phyloP scores from a whole-genome alignment of 2,113 vertebrate species.

The Calypte anna region DNA sequence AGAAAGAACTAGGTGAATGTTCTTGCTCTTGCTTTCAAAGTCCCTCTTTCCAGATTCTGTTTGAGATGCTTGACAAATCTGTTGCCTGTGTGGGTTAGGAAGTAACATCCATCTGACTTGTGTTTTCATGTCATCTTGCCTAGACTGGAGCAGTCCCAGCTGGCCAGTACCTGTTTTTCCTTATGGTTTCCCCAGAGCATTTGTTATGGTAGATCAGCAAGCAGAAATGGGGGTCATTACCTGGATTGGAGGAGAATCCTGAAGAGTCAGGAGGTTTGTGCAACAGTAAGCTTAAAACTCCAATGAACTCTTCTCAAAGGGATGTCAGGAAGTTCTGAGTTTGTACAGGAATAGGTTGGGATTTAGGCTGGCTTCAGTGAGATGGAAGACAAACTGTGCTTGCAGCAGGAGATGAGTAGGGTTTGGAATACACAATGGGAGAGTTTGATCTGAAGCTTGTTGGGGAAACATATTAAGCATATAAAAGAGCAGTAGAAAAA shows the following conservation, averaged over 20 bases:
- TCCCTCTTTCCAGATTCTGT: neutral
- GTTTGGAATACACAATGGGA: conserved; percentile 32
- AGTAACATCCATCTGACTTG: neutral
- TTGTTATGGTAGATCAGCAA: neutral
- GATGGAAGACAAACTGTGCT: conserved; percentile 34
- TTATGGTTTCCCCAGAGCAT: neutral
- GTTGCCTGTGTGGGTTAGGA: neutral
- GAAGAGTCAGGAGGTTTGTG: neutral
- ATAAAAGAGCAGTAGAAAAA: neutral
- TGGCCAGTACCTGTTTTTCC: neutral
- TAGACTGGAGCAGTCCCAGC: neutral
- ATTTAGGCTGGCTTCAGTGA: conserved; percentile 49
- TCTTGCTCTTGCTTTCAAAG: neutral
- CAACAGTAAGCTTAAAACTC: neutral
- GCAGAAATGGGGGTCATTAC: neutral
- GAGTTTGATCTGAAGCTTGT: neutral
- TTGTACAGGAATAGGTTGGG: conserved; percentile 15
- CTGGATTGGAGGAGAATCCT: neutral
- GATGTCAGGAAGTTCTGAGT: conserved; percentile 30
- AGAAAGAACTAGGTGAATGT: neutral
- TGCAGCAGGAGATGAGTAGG: conserved; percentile 12
- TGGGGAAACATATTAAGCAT: neutral
- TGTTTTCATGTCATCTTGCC: neutral
- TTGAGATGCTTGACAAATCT: neutral
- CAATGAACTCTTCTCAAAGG: conserved; percentile 2